Base-by-base conservation (phyloP, 2,888 invertebrate genomes). In the Drosophila mettleri region DNA sequence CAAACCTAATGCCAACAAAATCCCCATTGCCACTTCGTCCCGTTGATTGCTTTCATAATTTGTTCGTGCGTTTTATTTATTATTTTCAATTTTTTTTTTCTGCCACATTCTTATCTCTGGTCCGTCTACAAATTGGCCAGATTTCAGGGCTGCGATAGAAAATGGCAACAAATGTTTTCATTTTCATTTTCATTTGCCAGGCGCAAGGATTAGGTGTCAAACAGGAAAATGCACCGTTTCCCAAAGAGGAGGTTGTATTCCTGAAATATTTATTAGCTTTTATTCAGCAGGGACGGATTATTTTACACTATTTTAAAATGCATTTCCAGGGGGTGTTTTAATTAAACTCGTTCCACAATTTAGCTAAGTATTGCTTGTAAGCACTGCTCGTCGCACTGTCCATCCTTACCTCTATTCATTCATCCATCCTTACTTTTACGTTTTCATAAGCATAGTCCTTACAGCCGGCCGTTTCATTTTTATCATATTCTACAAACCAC, bases 81-180 rank as follows among this genome's bases (percentile, higher is more conserved):
- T 62, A 68, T 70, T 70, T 74, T 66, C 57, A 53, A 34, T 52
- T 54, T 59, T 65, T 29, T 43, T 52, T 45, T 46, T 45, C 43
- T 49, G 57, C 57, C 53, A 61, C 79, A 69, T 68, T 74, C 76
- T 83, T 86, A 86, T 84, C 84, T 74, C 38, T 43, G 16, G 66
- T 34, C 46, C 69, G 53, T 62, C 64, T 45, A 82, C 84, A 80
- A 83, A 80, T 80, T 54, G 75, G 48, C 45, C 46, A 78, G 83
- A 84, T 81, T 66, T 39, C 36, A 34, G 59, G 34, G 39, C 27
- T 49, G 49, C 63, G 84, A 86, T 81, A 69, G 84, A 86, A 84
- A 77, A 72, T 86, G 84, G 72, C 86, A 86, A 84, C 83, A 83
- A 83, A 83, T 83, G 83, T 81, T 86, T 83, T 79, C 61, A 86